Conservation (phyloP, 2,113 vertebrate genomes). For the Ceyx melanurus region DNA sequence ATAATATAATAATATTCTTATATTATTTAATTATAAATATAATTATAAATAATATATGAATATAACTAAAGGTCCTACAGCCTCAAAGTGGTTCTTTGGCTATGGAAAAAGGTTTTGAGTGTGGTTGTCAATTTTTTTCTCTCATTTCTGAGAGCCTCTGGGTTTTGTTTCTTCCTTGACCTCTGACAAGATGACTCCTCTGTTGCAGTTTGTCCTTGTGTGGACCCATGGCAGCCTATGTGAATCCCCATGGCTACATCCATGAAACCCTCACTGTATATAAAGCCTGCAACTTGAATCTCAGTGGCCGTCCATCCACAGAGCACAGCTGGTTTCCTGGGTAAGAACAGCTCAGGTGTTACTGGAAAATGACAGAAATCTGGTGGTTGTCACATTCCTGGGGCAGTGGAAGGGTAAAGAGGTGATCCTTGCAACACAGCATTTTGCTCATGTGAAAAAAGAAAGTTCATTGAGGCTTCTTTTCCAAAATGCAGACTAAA, state of each 20-base stretch:
- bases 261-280: slow-evolving; percentile 96
- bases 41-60: too few relatives aligned
- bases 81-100: background rate
- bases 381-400: background rate
- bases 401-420: background rate
- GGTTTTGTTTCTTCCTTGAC: background rate
- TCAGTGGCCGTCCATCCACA: slow-evolving; percentile 90
- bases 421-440: rapidly evolving
- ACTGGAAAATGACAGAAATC: background rate
- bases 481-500: background rate
- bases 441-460: rapidly evolving
- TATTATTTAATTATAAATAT: too few relatives aligned
- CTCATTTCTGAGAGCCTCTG: background rate
- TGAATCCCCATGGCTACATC: slow-evolving; percentile 96
- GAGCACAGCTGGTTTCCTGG: slow-evolving; percentile 99
- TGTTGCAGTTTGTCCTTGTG: slow-evolving; percentile 87
- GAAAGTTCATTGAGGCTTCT: background rate
- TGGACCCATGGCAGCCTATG: slow-evolving; percentile 97
- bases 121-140: background rate
- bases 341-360: slow-evolving; percentile 71
- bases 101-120: background rate
- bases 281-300: slow-evolving; percentile 90
- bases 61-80: background rate
- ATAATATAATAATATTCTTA: too few relatives aligned
- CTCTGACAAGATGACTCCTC: background rate